Percentiles rank a stretch among this genome's conserved stretches.
phyloP scores from a whole-genome alignment of 2,888 invertebrate species.

The Rhamnusium bicolor region DNA sequence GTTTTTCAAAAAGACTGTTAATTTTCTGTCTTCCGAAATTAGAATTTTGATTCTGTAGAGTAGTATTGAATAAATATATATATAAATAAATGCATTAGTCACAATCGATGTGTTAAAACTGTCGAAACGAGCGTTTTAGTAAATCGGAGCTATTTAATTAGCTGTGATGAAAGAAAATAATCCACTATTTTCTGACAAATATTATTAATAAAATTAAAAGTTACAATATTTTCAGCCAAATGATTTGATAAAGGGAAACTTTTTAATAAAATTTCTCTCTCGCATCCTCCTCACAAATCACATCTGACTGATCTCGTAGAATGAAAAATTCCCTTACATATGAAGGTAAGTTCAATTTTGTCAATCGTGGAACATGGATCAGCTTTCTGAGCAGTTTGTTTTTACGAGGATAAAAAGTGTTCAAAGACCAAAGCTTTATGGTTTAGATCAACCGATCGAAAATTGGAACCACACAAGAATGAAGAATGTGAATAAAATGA shows the following conservation, averaged over 20 bases:
- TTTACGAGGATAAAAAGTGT: slow-evolving; percentile 51
- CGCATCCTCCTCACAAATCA: slow-evolving; percentile 16
- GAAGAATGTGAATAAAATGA: slow-evolving; percentile 53
- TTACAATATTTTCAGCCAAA: slow-evolving; percentile 14
- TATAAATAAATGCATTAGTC: no score
- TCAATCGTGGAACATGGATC: slow-evolving; percentile 43
- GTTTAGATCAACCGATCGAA: slow-evolving; percentile 50
- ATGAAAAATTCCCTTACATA: slow-evolving; percentile 29
- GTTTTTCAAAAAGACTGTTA: no score
- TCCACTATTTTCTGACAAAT: slow-evolving; percentile 15
- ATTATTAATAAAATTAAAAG: slow-evolving; percentile 22
- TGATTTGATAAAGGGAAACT: slow-evolving; percentile 13
- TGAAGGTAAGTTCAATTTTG: slow-evolving; percentile 47
- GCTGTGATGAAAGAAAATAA: background rate
- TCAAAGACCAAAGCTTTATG: slow-evolving; percentile 50
- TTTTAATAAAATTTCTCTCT: slow-evolving; percentile 27
- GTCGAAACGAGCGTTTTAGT: background rate
- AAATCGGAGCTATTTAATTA: background rate
- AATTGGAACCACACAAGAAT: slow-evolving; percentile 52
- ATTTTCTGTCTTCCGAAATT: no score
- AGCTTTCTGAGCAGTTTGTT: slow-evolving; percentile 49
- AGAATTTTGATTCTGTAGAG: no score
- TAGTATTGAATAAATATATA: no score
- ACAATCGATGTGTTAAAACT: no score
- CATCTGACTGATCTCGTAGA: slow-evolving; percentile 7